Evolutionary conservation across 2,888 invertebrate species (phyloP).

Genomic region (Torymus auratus): DNA sequence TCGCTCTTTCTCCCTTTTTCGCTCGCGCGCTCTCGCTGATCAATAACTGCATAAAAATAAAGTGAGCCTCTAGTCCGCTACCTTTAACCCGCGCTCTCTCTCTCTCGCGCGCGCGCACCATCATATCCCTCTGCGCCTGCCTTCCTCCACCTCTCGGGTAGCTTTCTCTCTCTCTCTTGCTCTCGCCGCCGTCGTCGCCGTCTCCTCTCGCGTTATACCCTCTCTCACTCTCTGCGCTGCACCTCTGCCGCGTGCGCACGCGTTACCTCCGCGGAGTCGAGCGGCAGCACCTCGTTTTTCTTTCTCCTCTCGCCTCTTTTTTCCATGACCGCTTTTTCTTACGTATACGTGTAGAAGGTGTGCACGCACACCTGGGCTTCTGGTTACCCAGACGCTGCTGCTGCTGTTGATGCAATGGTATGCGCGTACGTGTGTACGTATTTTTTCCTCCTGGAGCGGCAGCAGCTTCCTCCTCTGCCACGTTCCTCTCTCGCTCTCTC

Average conservation of each 20-base stretch:
- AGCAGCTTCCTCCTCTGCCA: slow-evolving; percentile 36
- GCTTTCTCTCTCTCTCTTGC: slow-evolving; percentile 49
- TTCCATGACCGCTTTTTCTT: slow-evolving; percentile 57
- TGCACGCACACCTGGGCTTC: background rate
- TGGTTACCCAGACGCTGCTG: background rate
- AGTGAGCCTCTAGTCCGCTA: slow-evolving; percentile 75
- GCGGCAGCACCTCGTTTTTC: slow-evolving; percentile 55
- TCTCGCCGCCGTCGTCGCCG: slow-evolving; percentile 39
- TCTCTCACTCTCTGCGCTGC: slow-evolving; percentile 39
- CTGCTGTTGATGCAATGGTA: slow-evolving; percentile 4
- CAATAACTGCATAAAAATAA: slow-evolving; percentile 77
- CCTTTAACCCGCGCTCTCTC: slow-evolving; percentile 73
- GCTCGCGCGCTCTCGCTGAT: slow-evolving; percentile 63
- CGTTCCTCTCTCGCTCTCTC: slow-evolving; percentile 31
- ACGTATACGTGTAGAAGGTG: slow-evolving; percentile 19
- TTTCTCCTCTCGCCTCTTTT: slow-evolving; percentile 57
- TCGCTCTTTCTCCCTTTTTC: slow-evolving; percentile 46
- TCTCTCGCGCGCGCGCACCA: slow-evolving; percentile 34
- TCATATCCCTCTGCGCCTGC: slow-evolving; percentile 54
- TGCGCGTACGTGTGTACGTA: background rate
- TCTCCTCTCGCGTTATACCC: slow-evolving; percentile 41
- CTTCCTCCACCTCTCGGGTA: slow-evolving; percentile 61
- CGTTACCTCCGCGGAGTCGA: slow-evolving; percentile 34
- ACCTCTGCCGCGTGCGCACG: slow-evolving; percentile 20
- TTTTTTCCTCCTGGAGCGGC: slow-evolving; percentile 15